Base-by-base conservation (phyloP, 2,888 invertebrate genomes). In the Charanyca ferruginea region DNA sequence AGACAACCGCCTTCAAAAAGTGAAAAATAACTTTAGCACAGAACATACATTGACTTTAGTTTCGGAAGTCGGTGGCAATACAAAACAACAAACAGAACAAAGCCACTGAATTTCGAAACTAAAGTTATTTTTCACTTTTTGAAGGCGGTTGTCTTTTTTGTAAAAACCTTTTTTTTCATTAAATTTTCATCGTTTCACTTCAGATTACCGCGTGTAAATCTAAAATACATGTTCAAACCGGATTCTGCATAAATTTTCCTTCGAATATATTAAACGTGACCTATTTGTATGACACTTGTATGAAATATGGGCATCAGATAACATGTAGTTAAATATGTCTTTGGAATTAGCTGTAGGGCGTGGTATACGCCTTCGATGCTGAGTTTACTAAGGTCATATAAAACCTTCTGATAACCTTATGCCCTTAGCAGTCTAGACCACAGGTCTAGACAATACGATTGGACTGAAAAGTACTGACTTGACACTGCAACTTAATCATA, bases 191-290 rank as follows among this genome's bases (percentile, higher is more conserved):
- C 16, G 3, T 54, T 32, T n/a, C 35, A 42, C n/a, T 32, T 1
- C 49, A 38, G 48, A 42, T 63, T 28, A 28, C 22, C 48, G 13
- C 20, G 16, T 48, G 44, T 32, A 70, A 60, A 76, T 61, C 71
- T 76, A 41, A 71, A 71, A 76, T 44, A 61, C 32, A 60, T 32
- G 22, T 52, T 68, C 28, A 18, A 41, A 41, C 73, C 42, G 59
- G 66, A 57, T 65, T 55, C 16, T 54, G 54, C 54, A 73, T 78
- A 73, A 65, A 73, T 54, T 71, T 66, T 23, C 51, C 45, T 51
- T 66, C 13, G 18, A 45, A 77, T 62, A 70, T 70, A 76, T 76
- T 68, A 35, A 51, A 71, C 73, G 78, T 73, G 78, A 77, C 73
- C 78, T 44, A 73, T 65, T 77, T 66, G 28, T 58, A n/a, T 65